Evolutionary conservation across 2,113 vertebrate species (phyloP).

Genomic region (Tonatia bakeri): DNA sequence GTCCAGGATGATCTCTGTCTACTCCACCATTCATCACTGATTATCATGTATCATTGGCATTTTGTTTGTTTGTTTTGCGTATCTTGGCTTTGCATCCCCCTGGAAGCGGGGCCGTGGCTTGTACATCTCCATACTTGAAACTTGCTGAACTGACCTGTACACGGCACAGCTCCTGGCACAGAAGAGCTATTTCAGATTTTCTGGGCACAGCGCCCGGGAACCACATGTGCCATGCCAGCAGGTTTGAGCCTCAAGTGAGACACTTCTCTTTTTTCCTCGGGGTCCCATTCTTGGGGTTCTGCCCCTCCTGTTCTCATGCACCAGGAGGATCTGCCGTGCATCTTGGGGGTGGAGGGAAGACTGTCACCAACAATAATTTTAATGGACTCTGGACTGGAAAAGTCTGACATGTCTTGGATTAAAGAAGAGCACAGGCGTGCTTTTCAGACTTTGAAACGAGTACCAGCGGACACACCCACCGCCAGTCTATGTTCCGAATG

Average conservation of each 20-base stretch:
- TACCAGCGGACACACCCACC: not conserved
- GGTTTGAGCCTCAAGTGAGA: not conserved
- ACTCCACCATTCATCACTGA: not conserved
- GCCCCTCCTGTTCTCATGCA: not conserved
- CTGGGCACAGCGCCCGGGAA: not conserved
- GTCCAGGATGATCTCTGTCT: not conserved
- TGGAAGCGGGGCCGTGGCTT: not conserved
- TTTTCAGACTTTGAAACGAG: not conserved
- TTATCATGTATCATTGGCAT: not conserved
- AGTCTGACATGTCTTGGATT: not conserved
- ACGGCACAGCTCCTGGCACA: accelerated
- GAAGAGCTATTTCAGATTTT: not conserved
- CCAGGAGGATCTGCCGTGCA: not conserved
- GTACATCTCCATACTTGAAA: not conserved
- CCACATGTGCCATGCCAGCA: not conserved
- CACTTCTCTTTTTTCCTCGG: not conserved
- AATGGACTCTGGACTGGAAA: not conserved
- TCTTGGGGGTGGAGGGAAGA: not conserved
- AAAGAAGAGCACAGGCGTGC: not conserved
- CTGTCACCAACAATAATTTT: no score
- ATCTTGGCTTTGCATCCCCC: not conserved
- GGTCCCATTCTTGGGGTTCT: not conserved
- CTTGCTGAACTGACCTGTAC: not conserved
- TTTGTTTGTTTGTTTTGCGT: not conserved
- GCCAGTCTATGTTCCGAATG: not conserved